Conservation (phyloP, 2,888 invertebrate genomes). For the Icerya purchasi region DNA sequence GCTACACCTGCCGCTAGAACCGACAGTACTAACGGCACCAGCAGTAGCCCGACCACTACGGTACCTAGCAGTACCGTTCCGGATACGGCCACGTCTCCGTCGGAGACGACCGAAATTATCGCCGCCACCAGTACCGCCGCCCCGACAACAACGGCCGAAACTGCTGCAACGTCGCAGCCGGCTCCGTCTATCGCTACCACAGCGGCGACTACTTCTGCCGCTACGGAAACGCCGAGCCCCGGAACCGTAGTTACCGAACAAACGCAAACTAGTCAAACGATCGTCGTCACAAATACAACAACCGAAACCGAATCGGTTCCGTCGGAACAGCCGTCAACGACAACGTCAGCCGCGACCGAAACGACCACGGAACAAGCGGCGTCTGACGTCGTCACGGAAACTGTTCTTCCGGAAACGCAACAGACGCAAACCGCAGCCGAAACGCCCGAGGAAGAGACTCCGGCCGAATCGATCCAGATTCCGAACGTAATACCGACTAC, state of each 20-base stretch:
- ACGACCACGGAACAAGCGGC: background rate
- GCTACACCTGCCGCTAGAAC: conserved; percentile 1
- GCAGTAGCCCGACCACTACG: conserved; percentile 21
- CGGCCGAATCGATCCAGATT: background rate
- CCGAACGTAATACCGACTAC: background rate
- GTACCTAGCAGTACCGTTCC: conserved; percentile 12
- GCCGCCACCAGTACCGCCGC: background rate
- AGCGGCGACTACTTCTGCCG: conserved; percentile 11
- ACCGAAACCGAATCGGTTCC: conserved; percentile 12
- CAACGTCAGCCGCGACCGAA: background rate
- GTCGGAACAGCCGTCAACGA: conserved; percentile 8
- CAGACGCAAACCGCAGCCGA: background rate
- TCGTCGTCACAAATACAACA: conserved; percentile 1
- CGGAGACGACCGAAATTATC: no score
- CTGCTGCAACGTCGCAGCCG: conserved; percentile 6
- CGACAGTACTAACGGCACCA: conserved; percentile 17
- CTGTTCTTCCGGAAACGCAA: background rate
- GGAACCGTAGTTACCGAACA: background rate
- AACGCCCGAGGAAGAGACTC: background rate
- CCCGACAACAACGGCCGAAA: conserved; percentile 5
- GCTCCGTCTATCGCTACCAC: conserved; percentile 13
- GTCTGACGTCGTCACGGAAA: background rate
- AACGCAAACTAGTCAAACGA: background rate
- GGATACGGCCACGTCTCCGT: conserved; percentile 14
- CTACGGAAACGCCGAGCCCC: conserved; percentile 8